Evolutionary conservation across 92 coral and sea anemone species (phyloP), one percentile per base, ranked within the genome.

Genomic region (Anthopleura xanthogrammica): DNA sequence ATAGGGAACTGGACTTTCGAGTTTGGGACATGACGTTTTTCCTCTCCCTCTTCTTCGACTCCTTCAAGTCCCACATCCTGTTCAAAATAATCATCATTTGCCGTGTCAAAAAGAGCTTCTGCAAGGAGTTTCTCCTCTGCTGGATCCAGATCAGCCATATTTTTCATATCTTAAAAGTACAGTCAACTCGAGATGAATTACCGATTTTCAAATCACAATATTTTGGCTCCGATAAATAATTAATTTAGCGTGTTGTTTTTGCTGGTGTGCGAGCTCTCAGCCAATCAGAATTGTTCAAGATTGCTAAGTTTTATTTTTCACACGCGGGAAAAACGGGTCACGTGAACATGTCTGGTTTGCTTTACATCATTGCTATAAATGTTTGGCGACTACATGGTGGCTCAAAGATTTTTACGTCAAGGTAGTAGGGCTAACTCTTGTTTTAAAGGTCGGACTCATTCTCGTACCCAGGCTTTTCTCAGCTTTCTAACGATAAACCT

Each of bases 1-100:
- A 85, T 48, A 29, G 88, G 88, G 54, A 85, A 85, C 82, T 85
- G 88, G 72, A 85, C 75, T 56, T 85, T 76, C n/a, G 88, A 85
- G 23, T 78, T 79, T 6, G 88, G 88, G 19, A 77, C 81, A 11
- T 84, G 29, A 29, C 68, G 52, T 7, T 60, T 71, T 29, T 41
- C 40, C 50, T 76, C 46, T 74, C 29, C 88, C 4, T 39, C 78
- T 17, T n/a, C 36, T 11, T 65, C 41, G 2, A 41, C 77, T 36
- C 48, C 81, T 50, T 75, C 81, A 64, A 76, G 48, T 39, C 57
- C 80, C 5, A 77, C 10, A 13, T 60, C 58, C 24, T 52, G 60
- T 2, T 73, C 83, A 55, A 46, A 72, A 39, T 78, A 68, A 41
- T 77, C 82, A 19, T 84, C 79, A 7, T 41, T 66, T 19, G 78